Base-by-base conservation (phyloP, 2,113 vertebrate genomes). In the Chamaetylas fuelleborni region DNA sequence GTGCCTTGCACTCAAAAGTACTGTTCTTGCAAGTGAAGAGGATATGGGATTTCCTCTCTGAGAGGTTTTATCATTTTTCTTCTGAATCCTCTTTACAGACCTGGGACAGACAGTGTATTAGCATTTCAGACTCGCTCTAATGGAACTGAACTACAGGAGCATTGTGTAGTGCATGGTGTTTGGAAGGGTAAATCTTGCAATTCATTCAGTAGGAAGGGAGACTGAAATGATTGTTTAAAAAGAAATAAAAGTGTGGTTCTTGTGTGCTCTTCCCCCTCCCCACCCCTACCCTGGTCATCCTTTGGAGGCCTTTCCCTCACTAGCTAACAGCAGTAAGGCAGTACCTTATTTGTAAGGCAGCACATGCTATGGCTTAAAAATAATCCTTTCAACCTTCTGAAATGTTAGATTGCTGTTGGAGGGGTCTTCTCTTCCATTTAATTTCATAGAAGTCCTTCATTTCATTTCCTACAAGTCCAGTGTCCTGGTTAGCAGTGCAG, bases 71-170 rank as follows among this genome's bases (percentile, higher is more conserved):
- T 13, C 0, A 6, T 45, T 79, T 89, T 53, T 43, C 15, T 34
- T 65, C 38, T 77, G 87, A 87, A 66, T 28, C 23, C 38, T 24
- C 20, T 54, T 67, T 60, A 42, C 8, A 72, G 77, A 23, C 2
- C 0, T 38, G 53, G 31, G 53, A 57, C 13, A 40, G 53, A 57
- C 14, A 40, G 15, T 0, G 2, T 8, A 14, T 66, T 71, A 48
- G 38, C 36, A 5, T 42, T 90, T 50, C 57, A 53, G 69, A 6
- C 36, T 67, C 15, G 12, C 69, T 71, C 53, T 65, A 22, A 33
- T 45, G 73, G 88, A 36, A 33, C 19, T 12, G 28, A 91, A 91
- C 86, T 88, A 36, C 11, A n/a, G 72, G 19, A 78, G 50, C 69
- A 7, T 76, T 95, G 70, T 89, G 53, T 33, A 19, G 50, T 11